phyloP scores from a whole-genome alignment of 1,140 invertebrate species.

The Arctopsyche grandis region DNA sequence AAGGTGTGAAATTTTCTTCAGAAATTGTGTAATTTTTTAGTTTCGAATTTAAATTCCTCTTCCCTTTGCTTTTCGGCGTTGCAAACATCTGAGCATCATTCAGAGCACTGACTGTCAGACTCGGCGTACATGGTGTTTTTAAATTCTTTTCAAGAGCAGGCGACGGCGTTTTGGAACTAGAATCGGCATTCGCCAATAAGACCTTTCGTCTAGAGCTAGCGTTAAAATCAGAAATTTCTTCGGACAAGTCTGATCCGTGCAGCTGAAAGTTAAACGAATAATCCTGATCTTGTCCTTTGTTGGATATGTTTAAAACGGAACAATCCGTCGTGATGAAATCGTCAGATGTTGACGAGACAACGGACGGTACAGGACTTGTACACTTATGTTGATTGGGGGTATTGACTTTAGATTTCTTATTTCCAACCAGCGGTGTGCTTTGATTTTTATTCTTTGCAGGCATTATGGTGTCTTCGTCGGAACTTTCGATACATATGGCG shows the following conservation, averaged over 20 bases:
- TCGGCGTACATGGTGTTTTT: background rate
- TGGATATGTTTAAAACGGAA: conserved; percentile 64
- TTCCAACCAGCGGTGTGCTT: background rate
- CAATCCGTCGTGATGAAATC: conserved; percentile 65
- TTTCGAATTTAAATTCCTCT: conserved; percentile 31
- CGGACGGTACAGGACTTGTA: conserved; percentile 63
- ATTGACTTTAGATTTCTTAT: background rate
- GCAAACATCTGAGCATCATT: conserved; percentile 60
- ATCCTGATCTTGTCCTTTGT: conserved; percentile 50
- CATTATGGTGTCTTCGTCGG: conserved; percentile 60
- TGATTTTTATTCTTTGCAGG: conserved; percentile 1
- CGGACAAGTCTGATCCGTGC: conserved; percentile 61
- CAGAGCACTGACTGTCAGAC: too few species aligned
- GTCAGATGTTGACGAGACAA: conserved; percentile 65
- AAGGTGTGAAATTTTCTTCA: conserved; percentile 43
- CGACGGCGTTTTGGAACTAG: background rate
- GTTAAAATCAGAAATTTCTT: conserved; percentile 9
- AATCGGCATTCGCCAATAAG: background rate
- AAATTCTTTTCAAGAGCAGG: background rate
- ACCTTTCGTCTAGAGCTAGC: background rate
- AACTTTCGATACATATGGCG: conserved; percentile 64
- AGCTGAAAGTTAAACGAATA: conserved; percentile 63
- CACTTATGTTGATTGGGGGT: conserved; percentile 39
- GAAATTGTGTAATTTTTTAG: conserved; percentile 46
- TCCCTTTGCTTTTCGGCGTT: conserved; percentile 61